Evolutionary conservation across 2,888 invertebrate species (phyloP).

Genomic region (Sinelater perroti): DNA sequence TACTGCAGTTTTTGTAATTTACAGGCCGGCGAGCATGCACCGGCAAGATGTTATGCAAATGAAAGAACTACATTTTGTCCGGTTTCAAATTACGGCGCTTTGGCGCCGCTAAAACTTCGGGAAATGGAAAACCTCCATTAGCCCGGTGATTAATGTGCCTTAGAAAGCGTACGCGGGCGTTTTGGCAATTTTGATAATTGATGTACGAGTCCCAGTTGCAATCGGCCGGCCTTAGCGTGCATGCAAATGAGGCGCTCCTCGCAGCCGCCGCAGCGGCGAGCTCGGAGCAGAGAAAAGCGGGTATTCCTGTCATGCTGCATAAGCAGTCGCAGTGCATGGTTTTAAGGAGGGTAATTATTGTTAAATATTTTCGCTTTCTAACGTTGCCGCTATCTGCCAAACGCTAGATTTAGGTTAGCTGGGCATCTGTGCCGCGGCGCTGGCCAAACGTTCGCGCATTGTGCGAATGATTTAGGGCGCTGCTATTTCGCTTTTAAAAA

Average conservation of each 20-base stretch:
- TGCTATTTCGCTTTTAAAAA: conserved; percentile 23
- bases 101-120: too few species aligned
- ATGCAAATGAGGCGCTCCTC: too few species aligned
- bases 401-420: conserved; percentile 53
- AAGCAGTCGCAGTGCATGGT: conserved; percentile 47
- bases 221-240: too few species aligned
- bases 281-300: conserved; percentile 35
- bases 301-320: conserved; percentile 47
- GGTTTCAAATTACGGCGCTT: too few species aligned
- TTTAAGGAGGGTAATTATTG: conserved; percentile 54
- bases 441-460: conserved; percentile 22
- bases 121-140: too few species aligned
- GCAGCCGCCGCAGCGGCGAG: too few species aligned
- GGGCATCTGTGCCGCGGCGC: conserved; percentile 27
- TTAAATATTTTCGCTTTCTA: conserved; percentile 58
- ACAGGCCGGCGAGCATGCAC: conserved; percentile 5
- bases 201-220: too few species aligned
- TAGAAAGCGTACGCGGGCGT: too few species aligned
- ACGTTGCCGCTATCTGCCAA: conserved; percentile 50
- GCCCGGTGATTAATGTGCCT: too few species aligned
- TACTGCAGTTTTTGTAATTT: conserved; percentile 3
- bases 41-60: neutral
- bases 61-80: too few species aligned
- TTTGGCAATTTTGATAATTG: too few species aligned
- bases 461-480: conserved; percentile 32